phyloP scores from a whole-genome alignment of 2,888 invertebrate species.

The Netelia inedita region DNA sequence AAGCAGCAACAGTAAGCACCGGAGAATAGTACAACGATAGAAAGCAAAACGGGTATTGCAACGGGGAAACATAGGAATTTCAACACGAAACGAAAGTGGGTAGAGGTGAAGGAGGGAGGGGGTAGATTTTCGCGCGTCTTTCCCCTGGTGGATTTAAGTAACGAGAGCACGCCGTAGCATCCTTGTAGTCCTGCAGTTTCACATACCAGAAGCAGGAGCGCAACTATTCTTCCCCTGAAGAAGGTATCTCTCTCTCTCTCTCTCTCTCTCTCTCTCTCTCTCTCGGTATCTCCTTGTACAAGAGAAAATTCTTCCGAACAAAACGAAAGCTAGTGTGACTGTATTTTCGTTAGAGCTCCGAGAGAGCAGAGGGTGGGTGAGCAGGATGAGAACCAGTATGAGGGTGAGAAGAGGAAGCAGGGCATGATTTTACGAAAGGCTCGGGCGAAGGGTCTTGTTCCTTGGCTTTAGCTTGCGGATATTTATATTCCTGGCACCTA shows the following conservation, averaged over 20 bases:
- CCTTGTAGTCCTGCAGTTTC: constrained; percentile 48
- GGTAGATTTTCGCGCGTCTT: constrained; percentile 36
- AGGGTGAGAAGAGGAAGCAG: constrained; percentile 13
- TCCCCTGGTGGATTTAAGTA: constrained; percentile 66
- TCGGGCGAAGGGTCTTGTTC: constrained; percentile 37
- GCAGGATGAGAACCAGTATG: constrained; percentile 37
- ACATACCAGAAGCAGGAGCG: constrained; percentile 55
- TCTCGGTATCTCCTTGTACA: constrained; percentile 47
- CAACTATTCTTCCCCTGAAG: constrained; percentile 30
- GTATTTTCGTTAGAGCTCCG: constrained; percentile 28
- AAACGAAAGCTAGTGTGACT: constrained; percentile 33
- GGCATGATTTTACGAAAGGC: constrained; percentile 45
- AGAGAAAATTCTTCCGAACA: constrained; percentile 43
- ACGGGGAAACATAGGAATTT: constrained; percentile 51
- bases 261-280: not conserved
- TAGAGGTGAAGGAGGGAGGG: constrained; percentile 12
- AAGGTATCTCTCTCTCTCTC: not conserved
- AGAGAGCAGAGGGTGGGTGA: constrained; percentile 28
- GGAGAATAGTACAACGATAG: constrained; percentile 5
- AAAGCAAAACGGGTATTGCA: constrained; percentile 1
- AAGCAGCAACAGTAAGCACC: not conserved
- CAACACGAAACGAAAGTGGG: constrained; percentile 38
- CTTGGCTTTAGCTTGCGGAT: constrained; percentile 70
- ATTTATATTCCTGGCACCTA: constrained; percentile 80
- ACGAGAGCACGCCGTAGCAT: constrained; percentile 64